Base-by-base conservation (phyloP, 2,113 vertebrate species). In the Alectura lathami region DNA sequence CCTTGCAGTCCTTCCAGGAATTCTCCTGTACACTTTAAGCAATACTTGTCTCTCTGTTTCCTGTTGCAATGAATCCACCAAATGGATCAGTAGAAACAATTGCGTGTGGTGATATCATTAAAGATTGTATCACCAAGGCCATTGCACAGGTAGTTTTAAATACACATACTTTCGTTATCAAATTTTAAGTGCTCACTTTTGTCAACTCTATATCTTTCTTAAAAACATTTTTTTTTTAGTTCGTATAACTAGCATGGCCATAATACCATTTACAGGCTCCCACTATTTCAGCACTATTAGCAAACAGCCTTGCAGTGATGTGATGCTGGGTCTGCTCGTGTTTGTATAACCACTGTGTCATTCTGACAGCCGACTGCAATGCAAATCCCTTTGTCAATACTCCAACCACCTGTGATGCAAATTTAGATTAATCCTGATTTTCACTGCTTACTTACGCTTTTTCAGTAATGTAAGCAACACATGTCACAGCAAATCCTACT, bases 361-460 rank as follows among this genome's bases (percentile, higher is more conserved):
- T 91, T 92, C 66, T 80, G 75, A 83, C 81, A 95, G 70, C 18
- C 1, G 2, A 63, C 59, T 86, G 75, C 42, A 80, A 76, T 79
- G 87, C 74, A 92, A 95, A 96, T 94, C 78, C 67, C 38, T 89
- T 85, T 94, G 72, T 89, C 91, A 93, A 83, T 85, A 73, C 11
- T 63, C 59, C 78, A 20, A 74, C 54, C 87, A 94, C 63, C 82
- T 89, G 84, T 54, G 67, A 92, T 80, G 51, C 42, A 94, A 77
- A 96, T 91, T 70, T 79, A 85, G 70, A 87, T 91, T 80, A 88
- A 80, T 94, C 63, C 59, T 89, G 67, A 77, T 85, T 95, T 94
- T 74, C 8, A 2, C 77, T 90, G 63, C 50, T 93, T 89, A 6
- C 59, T 74, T 91, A 74, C 30, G 67, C 43, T 59, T 91, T 72